phyloP scores from a whole-genome alignment of 2,113 vertebrate genomes.

The Hippopotamus amphibius region DNA sequence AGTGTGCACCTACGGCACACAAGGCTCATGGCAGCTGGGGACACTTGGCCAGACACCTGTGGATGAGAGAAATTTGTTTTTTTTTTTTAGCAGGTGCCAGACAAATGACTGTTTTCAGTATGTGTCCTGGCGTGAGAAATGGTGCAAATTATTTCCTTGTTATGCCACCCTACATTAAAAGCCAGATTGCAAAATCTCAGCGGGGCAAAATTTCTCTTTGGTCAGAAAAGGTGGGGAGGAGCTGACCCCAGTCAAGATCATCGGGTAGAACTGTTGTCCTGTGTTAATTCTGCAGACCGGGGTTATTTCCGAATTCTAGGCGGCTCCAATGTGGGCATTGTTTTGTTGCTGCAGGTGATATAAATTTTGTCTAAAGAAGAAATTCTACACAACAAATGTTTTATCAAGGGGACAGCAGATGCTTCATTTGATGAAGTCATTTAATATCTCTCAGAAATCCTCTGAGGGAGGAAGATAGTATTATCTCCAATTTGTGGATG shows the following conservation, averaged over 20 bases:
- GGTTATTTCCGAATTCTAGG: background rate
- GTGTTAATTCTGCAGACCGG: background rate
- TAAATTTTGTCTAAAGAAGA: background rate
- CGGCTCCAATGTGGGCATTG: background rate
- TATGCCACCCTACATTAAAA: background rate
- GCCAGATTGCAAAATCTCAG: background rate
- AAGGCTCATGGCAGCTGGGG: background rate
- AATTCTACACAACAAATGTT: background rate
- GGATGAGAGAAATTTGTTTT: background rate
- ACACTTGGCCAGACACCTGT: background rate
- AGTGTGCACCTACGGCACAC: fast-evolving
- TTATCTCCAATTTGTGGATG: background rate
- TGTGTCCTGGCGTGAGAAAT: background rate
- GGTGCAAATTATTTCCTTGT: background rate
- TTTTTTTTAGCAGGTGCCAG: background rate
- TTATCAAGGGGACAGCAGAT: background rate
- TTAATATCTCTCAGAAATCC: background rate
- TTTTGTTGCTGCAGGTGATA: background rate
- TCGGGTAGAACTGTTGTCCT: background rate
- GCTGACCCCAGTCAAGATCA: background rate
- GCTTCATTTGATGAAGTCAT: background rate
- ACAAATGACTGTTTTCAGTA: background rate
- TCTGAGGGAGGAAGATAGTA: background rate
- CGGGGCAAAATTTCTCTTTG: background rate
- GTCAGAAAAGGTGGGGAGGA: background rate